Conservation (phyloP, 2,797 vertebrate genomes). For the Pangasius sanitwongsei region DNA sequence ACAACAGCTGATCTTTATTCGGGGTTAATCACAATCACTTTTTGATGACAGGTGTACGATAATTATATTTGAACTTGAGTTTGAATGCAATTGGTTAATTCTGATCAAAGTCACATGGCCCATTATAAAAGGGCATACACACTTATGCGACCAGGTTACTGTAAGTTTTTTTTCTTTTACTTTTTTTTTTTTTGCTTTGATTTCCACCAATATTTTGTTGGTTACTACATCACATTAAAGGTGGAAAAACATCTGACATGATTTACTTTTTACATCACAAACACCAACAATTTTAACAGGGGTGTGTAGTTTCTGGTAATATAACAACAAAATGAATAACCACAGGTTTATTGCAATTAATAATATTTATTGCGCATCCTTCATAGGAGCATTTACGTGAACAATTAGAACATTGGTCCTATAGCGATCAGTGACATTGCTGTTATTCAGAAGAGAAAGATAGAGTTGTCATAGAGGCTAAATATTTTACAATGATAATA, state of each 20-base stretch:
- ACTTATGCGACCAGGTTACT: neutral
- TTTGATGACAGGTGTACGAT: neutral
- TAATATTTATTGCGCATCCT: slow-evolving; percentile 13
- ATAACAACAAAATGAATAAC: neutral
- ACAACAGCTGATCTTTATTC: neutral
- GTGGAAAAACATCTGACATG: neutral
- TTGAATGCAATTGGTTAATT: neutral
- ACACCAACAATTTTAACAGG: neutral
- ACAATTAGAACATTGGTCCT: neutral
- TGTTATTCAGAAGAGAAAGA: slow-evolving; percentile 15
- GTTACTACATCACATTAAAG: neutral
- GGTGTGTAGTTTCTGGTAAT: neutral
- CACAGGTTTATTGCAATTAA: slow-evolving; percentile 4
- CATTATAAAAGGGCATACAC: neutral
- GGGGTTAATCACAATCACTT: neutral
- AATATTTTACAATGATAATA: slow-evolving; percentile 16
- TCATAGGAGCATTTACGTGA: slow-evolving; percentile 1
- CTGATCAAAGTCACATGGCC: neutral
- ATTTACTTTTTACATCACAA: neutral
- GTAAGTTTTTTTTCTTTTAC: neutral
- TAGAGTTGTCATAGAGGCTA: neutral
- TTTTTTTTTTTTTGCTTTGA: neutral
- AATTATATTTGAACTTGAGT: neutral
- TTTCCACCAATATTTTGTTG: neutral
- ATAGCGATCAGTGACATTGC: neutral